These are phyloP conservation scores for Hypselothyrea guttata DNA, from an alignment of 2,888 invertebrate species.

Conservation along the genomic window DNA sequence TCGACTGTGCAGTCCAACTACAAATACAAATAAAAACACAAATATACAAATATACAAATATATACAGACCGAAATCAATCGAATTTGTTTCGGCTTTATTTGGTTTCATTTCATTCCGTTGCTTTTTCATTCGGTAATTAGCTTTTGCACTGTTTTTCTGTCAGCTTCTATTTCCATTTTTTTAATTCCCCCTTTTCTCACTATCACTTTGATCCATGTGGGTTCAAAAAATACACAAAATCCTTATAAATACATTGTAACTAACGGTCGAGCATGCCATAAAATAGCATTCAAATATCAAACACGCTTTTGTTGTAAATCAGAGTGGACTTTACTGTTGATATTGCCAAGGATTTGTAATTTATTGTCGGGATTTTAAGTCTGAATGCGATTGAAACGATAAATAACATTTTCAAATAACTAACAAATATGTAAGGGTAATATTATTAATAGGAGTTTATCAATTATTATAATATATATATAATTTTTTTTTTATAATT, in stretches of 20 bases:
- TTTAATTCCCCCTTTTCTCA: conserved; percentile 8
- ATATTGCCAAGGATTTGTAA: too few relatives aligned
- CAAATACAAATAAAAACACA: too few relatives aligned
- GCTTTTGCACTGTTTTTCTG: conserved; percentile 60
- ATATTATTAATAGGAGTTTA: too few relatives aligned
- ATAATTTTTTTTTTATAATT: too few relatives aligned
- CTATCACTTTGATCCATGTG: conserved; percentile 4
- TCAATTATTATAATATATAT: too few relatives aligned
- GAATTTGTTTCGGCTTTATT: conserved; percentile 54
- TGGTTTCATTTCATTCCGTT: conserved; percentile 36
- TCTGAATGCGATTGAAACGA: too few relatives aligned
- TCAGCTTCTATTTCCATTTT: conserved; percentile 7
- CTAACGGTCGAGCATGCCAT: not conserved
- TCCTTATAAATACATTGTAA: conserved; percentile 37
- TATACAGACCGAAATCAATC: conserved; percentile 62
- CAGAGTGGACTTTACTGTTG: too few relatives aligned
- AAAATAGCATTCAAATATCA: not conserved
- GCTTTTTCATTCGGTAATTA: conserved; percentile 63
- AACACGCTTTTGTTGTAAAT: conserved; percentile 6
- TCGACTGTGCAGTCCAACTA: too few relatives aligned
- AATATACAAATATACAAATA: too few relatives aligned
- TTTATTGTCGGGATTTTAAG: too few relatives aligned
- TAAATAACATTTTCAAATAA: too few relatives aligned
- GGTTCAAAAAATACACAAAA: conserved; percentile 38
- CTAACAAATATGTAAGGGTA: too few relatives aligned